Evolutionary conservation across 2,888 invertebrate species (phyloP).

Genomic region (Melieria omissa): DNA sequence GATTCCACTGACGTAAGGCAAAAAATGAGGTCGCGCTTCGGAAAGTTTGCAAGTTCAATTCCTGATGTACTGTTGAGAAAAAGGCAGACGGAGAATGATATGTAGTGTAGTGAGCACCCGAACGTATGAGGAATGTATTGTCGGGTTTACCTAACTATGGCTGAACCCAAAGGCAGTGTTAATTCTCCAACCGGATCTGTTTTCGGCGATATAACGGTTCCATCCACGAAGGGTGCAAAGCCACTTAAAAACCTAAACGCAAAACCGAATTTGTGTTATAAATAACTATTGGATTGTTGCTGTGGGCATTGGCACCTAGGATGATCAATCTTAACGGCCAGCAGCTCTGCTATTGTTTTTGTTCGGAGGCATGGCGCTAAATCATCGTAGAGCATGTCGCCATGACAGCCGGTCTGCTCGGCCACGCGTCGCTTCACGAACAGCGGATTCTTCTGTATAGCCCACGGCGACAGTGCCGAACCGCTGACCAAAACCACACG

Average conservation of each 20-base stretch:
- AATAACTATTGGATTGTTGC: background rate
- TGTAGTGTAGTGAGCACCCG: background rate
- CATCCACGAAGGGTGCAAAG: conserved; percentile 95
- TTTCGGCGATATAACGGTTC: conserved; percentile 80
- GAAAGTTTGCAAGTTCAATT: conserved; percentile 84
- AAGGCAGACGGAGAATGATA: background rate
- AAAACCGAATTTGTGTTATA: conserved; percentile 1
- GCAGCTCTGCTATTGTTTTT: conserved; percentile 79
- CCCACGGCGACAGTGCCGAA: conserved; percentile 92
- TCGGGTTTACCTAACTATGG: conserved; percentile 68
- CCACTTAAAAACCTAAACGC: conserved; percentile 78
- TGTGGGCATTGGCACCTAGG: conserved; percentile 68
- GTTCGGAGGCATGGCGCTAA: conserved; percentile 85
- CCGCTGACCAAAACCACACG: conserved; percentile 90
- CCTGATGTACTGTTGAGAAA: conserved; percentile 71
- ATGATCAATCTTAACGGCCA: conserved; percentile 80
- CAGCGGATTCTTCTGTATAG: conserved; percentile 85
- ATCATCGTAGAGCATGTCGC: conserved; percentile 83
- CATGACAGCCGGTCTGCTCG: conserved; percentile 85
- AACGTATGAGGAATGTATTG: background rate
- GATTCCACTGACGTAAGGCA: conserved; percentile 87
- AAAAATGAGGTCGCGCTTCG: conserved; percentile 84
- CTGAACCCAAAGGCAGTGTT: conserved; percentile 65
- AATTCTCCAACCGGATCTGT: conserved; percentile 58
- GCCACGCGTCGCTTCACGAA: conserved; percentile 84